These are phyloP conservation scores for Platerodrilus igneus DNA, from an alignment of 2,888 invertebrate species.

Conservation along the genomic window DNA sequence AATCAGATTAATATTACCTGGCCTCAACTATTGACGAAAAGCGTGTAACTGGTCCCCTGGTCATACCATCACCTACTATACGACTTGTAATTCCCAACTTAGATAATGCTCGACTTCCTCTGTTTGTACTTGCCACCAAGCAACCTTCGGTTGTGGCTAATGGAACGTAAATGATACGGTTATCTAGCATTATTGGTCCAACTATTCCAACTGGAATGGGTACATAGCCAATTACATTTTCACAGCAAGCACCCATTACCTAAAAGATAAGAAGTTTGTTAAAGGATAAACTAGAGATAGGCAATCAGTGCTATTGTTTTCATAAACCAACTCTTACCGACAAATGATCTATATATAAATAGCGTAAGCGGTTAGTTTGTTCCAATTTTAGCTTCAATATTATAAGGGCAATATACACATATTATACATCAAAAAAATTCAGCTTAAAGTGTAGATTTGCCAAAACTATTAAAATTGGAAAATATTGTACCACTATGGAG, in stretches of 20 bases:
- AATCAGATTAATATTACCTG: constrained; percentile 45
- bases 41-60: constrained; percentile 90
- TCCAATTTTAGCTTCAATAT: too few species aligned
- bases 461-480: too few species aligned
- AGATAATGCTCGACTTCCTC: constrained; percentile 88
- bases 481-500: too few species aligned
- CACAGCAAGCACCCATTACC: constrained; percentile 91
- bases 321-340: too few species aligned
- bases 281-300: not conserved
- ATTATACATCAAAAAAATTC: too few species aligned
- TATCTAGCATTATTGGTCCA: constrained; percentile 86
- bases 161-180: constrained; percentile 76
- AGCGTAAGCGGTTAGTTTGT: too few species aligned
- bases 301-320: constrained; percentile 21
- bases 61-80: constrained; percentile 93
- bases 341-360: too few species aligned
- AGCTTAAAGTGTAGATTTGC: too few species aligned
- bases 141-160: constrained; percentile 99
- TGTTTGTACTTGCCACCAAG: constrained; percentile 92
- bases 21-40: constrained; percentile 75
- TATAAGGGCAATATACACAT: too few species aligned
- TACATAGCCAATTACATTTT: constrained; percentile 95
- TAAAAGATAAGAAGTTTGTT: constrained; percentile 32
- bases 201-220: constrained; percentile 95
- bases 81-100: constrained; percentile 76